Conservation (phyloP, 1,140 invertebrate species). For the Rhagoletis zephyria region DNA sequence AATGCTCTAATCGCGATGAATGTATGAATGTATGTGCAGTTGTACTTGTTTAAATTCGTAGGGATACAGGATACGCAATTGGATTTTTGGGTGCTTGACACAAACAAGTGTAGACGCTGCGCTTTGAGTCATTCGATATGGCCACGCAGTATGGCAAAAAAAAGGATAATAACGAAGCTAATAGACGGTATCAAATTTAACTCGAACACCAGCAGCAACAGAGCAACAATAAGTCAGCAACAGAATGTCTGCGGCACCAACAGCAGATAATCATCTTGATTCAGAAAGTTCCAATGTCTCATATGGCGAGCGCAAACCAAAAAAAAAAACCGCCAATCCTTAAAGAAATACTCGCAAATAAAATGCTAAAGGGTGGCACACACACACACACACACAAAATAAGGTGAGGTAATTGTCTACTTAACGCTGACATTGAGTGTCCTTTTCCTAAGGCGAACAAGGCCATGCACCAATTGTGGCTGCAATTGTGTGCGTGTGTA, state of each 20-base stretch:
- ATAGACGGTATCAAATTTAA: slow-evolving; percentile 73
- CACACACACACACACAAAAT: neutral
- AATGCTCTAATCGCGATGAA: no score
- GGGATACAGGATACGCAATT: slow-evolving; percentile 49
- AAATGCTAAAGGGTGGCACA: neutral
- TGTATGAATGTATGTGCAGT: neutral
- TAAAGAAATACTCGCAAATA: neutral
- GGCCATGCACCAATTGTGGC: neutral
- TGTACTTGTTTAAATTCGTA: neutral
- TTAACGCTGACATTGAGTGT: slow-evolving; percentile 55
- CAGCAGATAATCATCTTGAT: slow-evolving; percentile 69
- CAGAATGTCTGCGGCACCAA: slow-evolving; percentile 38
- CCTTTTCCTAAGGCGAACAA: slow-evolving; percentile 55
- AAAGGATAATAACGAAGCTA: slow-evolving; percentile 72
- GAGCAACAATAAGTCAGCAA: slow-evolving; percentile 21
- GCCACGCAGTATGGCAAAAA: slow-evolving; percentile 61
- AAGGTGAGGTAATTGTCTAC: slow-evolving; percentile 55
- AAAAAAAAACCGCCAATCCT: neutral
- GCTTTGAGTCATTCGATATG: slow-evolving; percentile 66
- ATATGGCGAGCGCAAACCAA: no score
- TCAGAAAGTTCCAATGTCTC: slow-evolving; percentile 37
- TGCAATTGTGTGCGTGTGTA: neutral
- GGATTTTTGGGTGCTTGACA: slow-evolving; percentile 53
- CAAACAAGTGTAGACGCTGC: slow-evolving; percentile 41
- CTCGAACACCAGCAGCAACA: slow-evolving; percentile 63